Percentiles rank a stretch among this genome's conserved stretches.
Conservation (phyloP, 2,888 invertebrate species). For the Eurytoma adleriae region DNA sequence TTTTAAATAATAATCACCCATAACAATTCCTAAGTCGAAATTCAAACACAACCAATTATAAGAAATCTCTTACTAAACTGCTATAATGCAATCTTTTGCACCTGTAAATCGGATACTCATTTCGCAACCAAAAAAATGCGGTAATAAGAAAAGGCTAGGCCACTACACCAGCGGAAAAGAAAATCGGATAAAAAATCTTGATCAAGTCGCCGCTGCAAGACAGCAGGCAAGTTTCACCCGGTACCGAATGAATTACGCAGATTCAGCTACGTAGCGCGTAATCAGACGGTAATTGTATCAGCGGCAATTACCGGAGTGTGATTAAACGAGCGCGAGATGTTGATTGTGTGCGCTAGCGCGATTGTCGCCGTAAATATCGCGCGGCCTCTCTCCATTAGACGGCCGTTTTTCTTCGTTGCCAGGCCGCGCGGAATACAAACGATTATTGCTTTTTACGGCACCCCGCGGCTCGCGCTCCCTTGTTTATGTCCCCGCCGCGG, state of each 20-base stretch:
- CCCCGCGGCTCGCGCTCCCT: not conserved
- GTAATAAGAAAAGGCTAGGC: no score
- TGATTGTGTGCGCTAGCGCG: not conserved
- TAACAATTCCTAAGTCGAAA: no score
- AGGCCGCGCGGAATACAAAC: conserved; percentile 27
- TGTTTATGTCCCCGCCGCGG: not conserved
- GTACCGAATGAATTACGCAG: conserved; percentile 21
- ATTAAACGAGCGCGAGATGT: conserved; percentile 25
- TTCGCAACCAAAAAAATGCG: no score
- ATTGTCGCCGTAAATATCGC: not conserved
- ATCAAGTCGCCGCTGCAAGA: no score
- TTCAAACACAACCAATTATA: no score
- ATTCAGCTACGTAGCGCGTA: conserved; percentile 13
- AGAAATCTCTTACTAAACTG: no score
- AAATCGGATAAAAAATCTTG: no score
- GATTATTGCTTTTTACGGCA: conserved; percentile 39
- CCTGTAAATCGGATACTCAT: no score
- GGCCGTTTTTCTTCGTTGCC: conserved; percentile 46
- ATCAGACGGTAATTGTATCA: conserved; percentile 47
- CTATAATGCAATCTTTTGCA: no score
- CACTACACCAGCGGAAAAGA: no score
- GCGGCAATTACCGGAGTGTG: conserved; percentile 34
- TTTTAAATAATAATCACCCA: no score
- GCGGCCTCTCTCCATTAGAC: not conserved
- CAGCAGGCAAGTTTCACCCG: no score